Conservation (phyloP, 2,113 vertebrate genomes). For the Ranitomeya imitator region DNA sequence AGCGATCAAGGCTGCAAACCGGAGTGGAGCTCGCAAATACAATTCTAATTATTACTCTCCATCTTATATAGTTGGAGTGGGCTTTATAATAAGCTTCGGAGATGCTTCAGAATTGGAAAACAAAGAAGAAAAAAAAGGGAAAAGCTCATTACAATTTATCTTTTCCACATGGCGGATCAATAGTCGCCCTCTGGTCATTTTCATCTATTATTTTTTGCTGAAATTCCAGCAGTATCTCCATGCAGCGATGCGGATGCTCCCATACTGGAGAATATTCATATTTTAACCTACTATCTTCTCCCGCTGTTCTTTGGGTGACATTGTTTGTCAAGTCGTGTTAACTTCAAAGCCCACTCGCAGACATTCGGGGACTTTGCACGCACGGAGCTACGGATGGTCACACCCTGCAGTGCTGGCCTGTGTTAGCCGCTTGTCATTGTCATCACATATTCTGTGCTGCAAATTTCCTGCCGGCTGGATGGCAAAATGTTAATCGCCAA, state of each 20-base stretch:
- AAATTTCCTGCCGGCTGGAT: slow-evolving; percentile 4
- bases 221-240: neutral
- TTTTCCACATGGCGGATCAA: neutral
- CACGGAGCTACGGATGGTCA: slow-evolving; percentile 40
- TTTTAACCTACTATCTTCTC: slow-evolving; percentile 9
- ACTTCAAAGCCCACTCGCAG: slow-evolving; percentile 27
- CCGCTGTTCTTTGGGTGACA: slow-evolving; percentile 53
- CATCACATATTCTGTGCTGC: slow-evolving; percentile 27
- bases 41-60: neutral
- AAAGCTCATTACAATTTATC: neutral
- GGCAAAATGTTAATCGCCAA: neutral
- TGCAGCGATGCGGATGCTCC: neutral
- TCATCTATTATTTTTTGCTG: neutral
- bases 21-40: neutral
- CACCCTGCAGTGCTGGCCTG: slow-evolving; percentile 46
- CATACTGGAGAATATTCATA: neutral
- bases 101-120: neutral
- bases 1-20: neutral
- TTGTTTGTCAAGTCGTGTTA: slow-evolving; percentile 53
- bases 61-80: neutral
- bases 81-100: neutral
- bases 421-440: slow-evolving; percentile 33
- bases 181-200: neutral
- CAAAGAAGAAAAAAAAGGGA: neutral
- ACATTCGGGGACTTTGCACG: slow-evolving; percentile 4